Evolutionary conservation across 2,113 vertebrate species (phyloP), one percentile per base, ranked within the genome.

Genomic region (Lagenorhynchus albirostris): DNA sequence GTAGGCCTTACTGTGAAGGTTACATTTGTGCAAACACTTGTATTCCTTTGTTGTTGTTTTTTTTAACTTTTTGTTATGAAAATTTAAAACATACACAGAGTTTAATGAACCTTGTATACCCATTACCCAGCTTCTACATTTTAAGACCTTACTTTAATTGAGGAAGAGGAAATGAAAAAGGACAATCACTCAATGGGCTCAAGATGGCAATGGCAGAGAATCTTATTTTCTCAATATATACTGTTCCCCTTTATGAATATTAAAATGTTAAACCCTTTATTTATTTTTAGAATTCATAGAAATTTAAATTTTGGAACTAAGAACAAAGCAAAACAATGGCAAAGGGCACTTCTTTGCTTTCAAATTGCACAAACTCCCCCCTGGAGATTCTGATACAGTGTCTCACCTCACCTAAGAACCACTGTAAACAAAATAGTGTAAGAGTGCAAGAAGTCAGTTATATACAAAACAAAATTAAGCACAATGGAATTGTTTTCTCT

Each of bases 361-460:
- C 82, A 92, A 50, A 86, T 85, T 93, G 68, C 50, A 93, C 89
- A 96, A 47, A 65, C 33, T 90, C 31, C 90, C 62, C 91, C 95
- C 67, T 95, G 76, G 94, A 95, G 89, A 91, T 96, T 96, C 96
- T 97, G 93, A 89, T 96, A 93, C 26, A 89, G 68, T 85, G 23
- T 92, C 13, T 89, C 36, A 6, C n/a, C n/a, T 93, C 85, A 68
- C 26, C 76, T 87, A 91, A 79, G 31, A 93, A 86, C 82, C 55
- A 89, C 8, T 50, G 0, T 83, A 86, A 93, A 83, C 55, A 82
- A 77, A 89, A 44, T 58, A 96, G 36, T 80, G 2, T 25, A 83
- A 95, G 47, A 70, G 76, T 79, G 36, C 25, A 83, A 89, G 58
- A 93, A 58, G 9, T 92, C 74, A 73, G 8, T 84, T 67, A 55